Conservation (phyloP, 2,113 vertebrate species). For the Uria aalge region DNA sequence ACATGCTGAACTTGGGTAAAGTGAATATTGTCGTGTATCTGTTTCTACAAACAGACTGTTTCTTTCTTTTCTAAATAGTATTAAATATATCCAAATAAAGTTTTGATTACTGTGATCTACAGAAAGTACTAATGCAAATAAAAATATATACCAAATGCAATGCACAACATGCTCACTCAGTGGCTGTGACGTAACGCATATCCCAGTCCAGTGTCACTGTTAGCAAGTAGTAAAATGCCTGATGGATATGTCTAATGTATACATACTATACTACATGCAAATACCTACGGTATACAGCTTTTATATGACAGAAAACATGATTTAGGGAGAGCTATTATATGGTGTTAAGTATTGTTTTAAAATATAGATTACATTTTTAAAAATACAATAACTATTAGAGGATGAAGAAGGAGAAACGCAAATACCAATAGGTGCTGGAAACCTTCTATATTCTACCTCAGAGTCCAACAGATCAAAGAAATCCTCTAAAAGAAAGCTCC, state of each 20-base stretch:
- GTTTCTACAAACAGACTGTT: neutral
- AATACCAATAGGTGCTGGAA: neutral
- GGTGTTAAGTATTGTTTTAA: neutral
- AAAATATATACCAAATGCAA: neutral
- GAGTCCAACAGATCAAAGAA: neutral
- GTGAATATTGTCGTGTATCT: neutral
- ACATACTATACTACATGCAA: neutral
- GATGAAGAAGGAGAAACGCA: neutral
- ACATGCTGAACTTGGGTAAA: neutral
- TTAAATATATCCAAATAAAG: neutral
- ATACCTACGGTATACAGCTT: neutral
- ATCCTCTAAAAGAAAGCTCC: neutral
- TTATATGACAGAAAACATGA: neutral
- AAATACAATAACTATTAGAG: neutral
- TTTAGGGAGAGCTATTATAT: neutral
- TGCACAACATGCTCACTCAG: neutral
- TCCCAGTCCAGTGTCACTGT: neutral
- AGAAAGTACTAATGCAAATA: neutral
- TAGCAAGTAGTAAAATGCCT: neutral
- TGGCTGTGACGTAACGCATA: neutral
- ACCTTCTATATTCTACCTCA: neutral
- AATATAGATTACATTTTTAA: neutral
- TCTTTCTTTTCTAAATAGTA: neutral
- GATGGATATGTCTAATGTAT: neutral
- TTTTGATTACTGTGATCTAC: neutral